Evolutionary conservation across 2,113 vertebrate species (phyloP).

Genomic region (pig (Sus scrofa)): T2T-Sscrofa CM000816.6:82420001-82420500

Average conservation of each 20-base stretch:
- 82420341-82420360: not conserved
- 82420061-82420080: too few species aligned
- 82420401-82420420: not conserved
- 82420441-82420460: not conserved
- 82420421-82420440: not conserved
- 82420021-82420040: too few species aligned
- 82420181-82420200: not conserved
- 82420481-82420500: not conserved
- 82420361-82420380: not conserved
- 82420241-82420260: not conserved
- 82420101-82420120: too few species aligned
- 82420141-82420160: too few species aligned
- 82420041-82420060: too few species aligned
- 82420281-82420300: not conserved
- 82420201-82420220: not conserved
- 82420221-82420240: not conserved
- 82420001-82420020: not conserved
- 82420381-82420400: not conserved
- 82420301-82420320: not conserved
- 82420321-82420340: not conserved
- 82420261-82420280: not conserved
- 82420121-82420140: too few species aligned
- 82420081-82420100: too few species aligned
- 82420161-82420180: too few species aligned
- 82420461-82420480: not conserved